These are phyloP conservation scores for Tuta absoluta DNA, from an alignment of 2,888 invertebrate species.

Conservation along the genomic window DNA sequence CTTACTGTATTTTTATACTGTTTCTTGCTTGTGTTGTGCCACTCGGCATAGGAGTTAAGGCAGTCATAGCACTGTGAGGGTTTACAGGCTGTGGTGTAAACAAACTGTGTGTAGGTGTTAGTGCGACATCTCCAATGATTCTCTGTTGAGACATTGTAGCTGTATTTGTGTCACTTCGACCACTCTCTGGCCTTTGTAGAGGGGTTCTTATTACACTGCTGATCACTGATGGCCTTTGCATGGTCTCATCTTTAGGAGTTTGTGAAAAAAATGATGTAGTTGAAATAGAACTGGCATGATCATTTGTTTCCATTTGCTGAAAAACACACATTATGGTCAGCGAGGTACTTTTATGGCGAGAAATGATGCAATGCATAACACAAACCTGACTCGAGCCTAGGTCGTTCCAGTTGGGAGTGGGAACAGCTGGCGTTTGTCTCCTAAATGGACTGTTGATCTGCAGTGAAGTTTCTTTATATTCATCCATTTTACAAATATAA, in stretches of 20 bases:
- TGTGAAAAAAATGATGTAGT: not conserved
- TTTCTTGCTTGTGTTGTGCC: constrained; percentile 81
- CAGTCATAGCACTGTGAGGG: constrained; percentile 79
- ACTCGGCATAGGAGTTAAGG: constrained; percentile 75
- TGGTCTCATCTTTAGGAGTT: constrained; percentile 11
- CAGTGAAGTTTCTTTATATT: constrained; percentile 14
- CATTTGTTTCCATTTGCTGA: constrained; percentile 24
- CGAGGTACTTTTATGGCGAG: not conserved
- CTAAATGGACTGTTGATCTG: constrained; percentile 32
- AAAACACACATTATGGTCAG: not conserved
- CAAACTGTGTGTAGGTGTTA: constrained; percentile 68
- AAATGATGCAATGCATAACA: not conserved
- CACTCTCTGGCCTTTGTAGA: constrained; percentile 29
- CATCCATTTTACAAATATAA: constrained; percentile 14
- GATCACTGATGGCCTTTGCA: constrained; percentile 28
- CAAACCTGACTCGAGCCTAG: constrained; percentile 26
- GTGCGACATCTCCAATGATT: constrained; percentile 62
- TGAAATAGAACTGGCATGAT: constrained; percentile 11
- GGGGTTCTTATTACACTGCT: constrained; percentile 31
- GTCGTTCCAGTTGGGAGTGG: constrained; percentile 47
- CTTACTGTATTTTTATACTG: constrained; percentile 83
- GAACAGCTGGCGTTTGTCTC: constrained; percentile 42
- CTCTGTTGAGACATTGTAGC: constrained; percentile 39
- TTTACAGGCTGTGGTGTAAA: constrained; percentile 70
- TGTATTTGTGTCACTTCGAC: constrained; percentile 28